These are phyloP conservation scores for Linepithema humile DNA, from an alignment of 1,140 invertebrate genomes.

Conservation along the genomic window DNA sequence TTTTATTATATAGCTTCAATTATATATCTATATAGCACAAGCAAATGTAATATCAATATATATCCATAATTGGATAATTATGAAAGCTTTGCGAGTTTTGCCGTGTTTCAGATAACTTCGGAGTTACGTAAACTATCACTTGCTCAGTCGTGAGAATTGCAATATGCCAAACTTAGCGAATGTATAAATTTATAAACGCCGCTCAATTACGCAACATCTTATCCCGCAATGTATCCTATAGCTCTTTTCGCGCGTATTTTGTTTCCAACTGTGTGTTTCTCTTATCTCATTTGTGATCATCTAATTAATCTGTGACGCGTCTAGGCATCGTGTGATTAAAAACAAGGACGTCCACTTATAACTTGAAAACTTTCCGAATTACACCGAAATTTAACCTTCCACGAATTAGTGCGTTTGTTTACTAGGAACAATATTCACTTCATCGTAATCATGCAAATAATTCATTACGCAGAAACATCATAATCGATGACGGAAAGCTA, in stretches of 20 bases:
- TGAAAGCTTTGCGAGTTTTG: background rate
- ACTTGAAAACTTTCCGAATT: slow-evolving; percentile 14
- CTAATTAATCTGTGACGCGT: slow-evolving; percentile 56
- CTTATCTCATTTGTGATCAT: slow-evolving; percentile 58
- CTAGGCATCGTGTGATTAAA: slow-evolving; percentile 38
- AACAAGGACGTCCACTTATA: slow-evolving; percentile 59
- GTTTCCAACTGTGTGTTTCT: background rate
- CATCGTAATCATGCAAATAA: background rate
- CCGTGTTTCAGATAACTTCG: background rate
- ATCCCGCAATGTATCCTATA: background rate
- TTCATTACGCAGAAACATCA: background rate
- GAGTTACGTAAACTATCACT: slow-evolving; percentile 27
- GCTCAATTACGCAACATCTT: slow-evolving; percentile 22
- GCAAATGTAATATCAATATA: background rate
- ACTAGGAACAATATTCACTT: background rate
- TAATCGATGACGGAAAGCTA: background rate
- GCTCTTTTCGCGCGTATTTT: background rate
- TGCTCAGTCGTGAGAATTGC: slow-evolving; percentile 20
- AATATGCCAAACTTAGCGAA: slow-evolving; percentile 12
- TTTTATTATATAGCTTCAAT: too few species aligned
- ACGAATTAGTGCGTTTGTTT: background rate
- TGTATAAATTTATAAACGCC: slow-evolving; percentile 25
- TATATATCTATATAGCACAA: too few species aligned
- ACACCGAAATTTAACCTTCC: slow-evolving; percentile 34
- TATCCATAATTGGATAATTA: too few species aligned